Conservation (phyloP, 37 sponge, comb jelly and placozoan species). For the Cladorhizidae sp. region DNA sequence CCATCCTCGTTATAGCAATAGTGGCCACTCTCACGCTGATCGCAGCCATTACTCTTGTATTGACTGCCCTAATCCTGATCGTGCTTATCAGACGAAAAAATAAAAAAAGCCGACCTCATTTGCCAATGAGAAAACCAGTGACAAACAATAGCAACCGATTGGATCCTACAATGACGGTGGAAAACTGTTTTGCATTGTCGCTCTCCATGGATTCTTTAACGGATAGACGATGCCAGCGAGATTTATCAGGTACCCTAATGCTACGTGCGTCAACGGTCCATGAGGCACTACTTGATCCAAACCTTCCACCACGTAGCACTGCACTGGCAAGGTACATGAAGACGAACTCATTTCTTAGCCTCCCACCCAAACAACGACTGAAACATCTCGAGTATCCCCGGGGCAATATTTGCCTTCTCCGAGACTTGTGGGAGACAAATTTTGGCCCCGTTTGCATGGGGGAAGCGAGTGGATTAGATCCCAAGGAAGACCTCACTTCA, state of each 20-base stretch:
- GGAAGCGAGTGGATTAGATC: conserved; percentile 47
- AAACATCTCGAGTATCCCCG: conserved; percentile 52
- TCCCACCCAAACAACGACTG: conserved; percentile 48
- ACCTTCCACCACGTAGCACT: conserved; percentile 16
- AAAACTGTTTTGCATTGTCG: neutral
- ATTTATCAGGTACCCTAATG: conserved; percentile 19
- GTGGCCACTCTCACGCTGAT: neutral
- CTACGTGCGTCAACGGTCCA: neutral
- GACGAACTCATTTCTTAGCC: conserved; percentile 2
- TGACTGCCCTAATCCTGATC: neutral
- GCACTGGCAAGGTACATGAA: conserved; percentile 4
- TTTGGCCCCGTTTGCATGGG: conserved; percentile 56
- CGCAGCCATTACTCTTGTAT: neutral
- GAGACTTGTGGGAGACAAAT: conserved; percentile 56
- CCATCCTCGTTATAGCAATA: conserved; percentile 4
- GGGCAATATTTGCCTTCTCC: conserved; percentile 44
- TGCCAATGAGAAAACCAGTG: neutral
- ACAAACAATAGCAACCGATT: no score
- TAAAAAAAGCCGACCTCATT: neutral
- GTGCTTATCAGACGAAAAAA: neutral
- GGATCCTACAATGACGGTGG: neutral
- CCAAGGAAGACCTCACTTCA: conserved; percentile 42
- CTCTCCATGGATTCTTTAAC: neutral
- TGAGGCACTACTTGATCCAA: conserved; percentile 21
- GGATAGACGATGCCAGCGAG: neutral